phyloP scores from a whole-genome alignment of 2,888 invertebrate genomes.

The Anthrax anthrax region DNA sequence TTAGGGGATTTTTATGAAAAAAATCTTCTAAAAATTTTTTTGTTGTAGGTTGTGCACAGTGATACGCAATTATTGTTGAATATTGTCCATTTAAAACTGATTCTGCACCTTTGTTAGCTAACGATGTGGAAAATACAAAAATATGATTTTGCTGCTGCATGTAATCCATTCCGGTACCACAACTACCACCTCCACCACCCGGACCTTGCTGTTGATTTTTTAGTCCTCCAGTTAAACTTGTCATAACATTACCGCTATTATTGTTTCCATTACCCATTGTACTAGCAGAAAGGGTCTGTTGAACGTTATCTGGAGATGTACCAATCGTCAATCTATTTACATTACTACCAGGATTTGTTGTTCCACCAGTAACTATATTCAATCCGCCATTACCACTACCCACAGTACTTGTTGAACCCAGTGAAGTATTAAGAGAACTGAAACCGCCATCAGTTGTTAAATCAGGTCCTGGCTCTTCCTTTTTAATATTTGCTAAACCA shows the following conservation, averaged over 20 bases:
- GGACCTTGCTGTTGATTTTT: not conserved
- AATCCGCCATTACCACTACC: not conserved
- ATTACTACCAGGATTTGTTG: not conserved
- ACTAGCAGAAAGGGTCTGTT: not conserved
- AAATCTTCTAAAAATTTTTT: conserved; percentile 74
- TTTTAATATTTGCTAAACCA: conserved; percentile 7
- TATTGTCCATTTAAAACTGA: conserved; percentile 79
- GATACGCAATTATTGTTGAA: conserved; percentile 85
- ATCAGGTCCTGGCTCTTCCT: conserved; percentile 11
- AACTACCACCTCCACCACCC: conserved; percentile 7
- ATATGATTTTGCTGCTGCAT: conserved; percentile 97
- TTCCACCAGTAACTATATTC: not conserved
- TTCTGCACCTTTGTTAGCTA: conserved; percentile 92
- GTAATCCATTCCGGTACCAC: conserved; percentile 35
- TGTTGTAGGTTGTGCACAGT: conserved; percentile 88
- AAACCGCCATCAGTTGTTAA: conserved; percentile 6
- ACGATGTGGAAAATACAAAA: conserved; percentile 87
- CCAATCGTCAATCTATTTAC: not conserved
- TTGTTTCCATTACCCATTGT: not conserved
- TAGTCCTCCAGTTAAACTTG: not conserved
- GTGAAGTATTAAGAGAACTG: not conserved
- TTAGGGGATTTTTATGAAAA: conserved; percentile 75
- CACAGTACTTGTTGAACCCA: not conserved
- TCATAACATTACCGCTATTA: not conserved
- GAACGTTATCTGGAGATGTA: not conserved